Conservation (phyloP, 2,888 invertebrate genomes). For the Auanema sp. region DNA sequence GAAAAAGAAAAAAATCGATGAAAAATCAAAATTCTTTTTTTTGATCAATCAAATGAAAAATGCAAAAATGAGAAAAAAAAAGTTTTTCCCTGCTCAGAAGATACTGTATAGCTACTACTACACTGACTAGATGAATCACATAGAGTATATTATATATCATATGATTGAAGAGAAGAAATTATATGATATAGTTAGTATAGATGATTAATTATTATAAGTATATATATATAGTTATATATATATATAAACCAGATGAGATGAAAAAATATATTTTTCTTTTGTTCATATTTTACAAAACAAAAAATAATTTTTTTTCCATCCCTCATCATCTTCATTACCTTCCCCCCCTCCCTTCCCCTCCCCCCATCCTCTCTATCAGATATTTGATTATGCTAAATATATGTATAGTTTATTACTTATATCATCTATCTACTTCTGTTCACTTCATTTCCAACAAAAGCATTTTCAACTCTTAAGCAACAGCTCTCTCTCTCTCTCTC, state of each 20-base stretch:
- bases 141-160: background rate
- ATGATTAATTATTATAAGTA: constrained; percentile 1
- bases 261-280: too few species aligned
- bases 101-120: background rate
- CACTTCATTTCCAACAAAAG: background rate
- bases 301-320: too few species aligned
- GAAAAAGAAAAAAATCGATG: too few species aligned
- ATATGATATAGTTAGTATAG: constrained; percentile 12
- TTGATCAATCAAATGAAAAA: too few species aligned
- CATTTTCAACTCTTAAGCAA: background rate
- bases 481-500: too few species aligned
- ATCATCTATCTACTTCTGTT: background rate
- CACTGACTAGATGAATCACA: background rate
- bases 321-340: background rate
- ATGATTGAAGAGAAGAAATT: background rate
- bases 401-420: background rate
- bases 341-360: constrained; percentile 2
- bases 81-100: background rate
- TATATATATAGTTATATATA: constrained; percentile 3
- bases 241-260: background rate
- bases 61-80: background rate
- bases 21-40: background rate
- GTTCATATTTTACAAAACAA: too few species aligned
- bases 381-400: constrained; percentile 3
- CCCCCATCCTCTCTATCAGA: constrained; percentile 8